These are phyloP conservation scores for Parelbella ahira DNA, from an alignment of 2,888 invertebrate species.

Conservation along the genomic window DNA sequence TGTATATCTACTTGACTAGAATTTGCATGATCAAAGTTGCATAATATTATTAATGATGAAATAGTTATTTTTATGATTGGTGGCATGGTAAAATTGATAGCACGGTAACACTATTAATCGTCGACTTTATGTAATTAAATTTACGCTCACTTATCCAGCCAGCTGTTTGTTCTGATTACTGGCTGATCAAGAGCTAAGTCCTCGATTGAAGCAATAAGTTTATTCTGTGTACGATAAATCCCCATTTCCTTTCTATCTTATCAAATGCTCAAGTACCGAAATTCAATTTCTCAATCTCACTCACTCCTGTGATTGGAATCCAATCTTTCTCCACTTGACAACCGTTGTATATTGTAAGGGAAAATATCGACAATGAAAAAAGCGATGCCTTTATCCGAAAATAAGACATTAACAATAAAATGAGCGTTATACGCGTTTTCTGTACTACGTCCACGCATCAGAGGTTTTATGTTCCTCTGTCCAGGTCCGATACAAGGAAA, in stretches of 20 bases:
- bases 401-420: conserved; percentile 33
- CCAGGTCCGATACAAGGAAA: conserved; percentile 31
- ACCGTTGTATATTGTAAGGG: conserved; percentile 19
- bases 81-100: too few relatives aligned
- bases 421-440: conserved; percentile 28
- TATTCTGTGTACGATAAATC: conserved; percentile 11
- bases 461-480: conserved; percentile 18
- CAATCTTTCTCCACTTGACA: conserved; percentile 26
- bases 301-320: conserved; percentile 22
- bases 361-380: conserved; percentile 17
- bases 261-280: conserved; percentile 23
- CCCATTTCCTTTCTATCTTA: conserved; percentile 15
- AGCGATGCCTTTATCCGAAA: conserved; percentile 22
- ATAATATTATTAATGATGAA: too few relatives aligned
- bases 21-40: too few relatives aligned
- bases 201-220: conserved; percentile 10
- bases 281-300: conserved; percentile 23
- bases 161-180: background rate
- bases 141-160: background rate
- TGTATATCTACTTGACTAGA: too few relatives aligned
- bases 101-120: too few relatives aligned
- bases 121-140: background rate
- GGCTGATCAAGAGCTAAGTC: background rate
- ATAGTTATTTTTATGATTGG: too few relatives aligned
- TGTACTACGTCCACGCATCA: conserved; percentile 24